Conservation (phyloP, 2,113 vertebrate species). For the Dascyllus trimaculatus region DNA sequence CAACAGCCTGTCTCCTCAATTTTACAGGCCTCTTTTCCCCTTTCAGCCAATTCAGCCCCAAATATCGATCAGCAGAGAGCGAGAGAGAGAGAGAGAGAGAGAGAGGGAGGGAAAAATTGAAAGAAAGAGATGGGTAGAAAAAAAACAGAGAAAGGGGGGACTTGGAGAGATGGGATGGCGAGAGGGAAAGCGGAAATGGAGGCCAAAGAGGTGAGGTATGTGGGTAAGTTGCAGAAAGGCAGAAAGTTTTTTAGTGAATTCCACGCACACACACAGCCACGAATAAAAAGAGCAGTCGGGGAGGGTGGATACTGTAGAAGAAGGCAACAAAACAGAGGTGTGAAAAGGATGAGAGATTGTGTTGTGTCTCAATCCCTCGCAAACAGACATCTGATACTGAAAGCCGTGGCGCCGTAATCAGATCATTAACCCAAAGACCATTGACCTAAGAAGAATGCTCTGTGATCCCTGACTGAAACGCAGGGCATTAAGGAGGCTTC, state of each 20-base stretch:
- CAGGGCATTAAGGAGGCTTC: slow-evolving; percentile 63
- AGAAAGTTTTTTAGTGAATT: slow-evolving; percentile 59
- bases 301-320: no score
- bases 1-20: slow-evolving; percentile 79
- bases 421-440: slow-evolving; percentile 72
- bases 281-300: not conserved
- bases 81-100: slow-evolving; percentile 12
- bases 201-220: slow-evolving; percentile 70
- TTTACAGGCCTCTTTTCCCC: slow-evolving; percentile 79
- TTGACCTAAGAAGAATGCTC: slow-evolving; percentile 69
- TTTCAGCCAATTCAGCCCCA: slow-evolving; percentile 84
- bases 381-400: slow-evolving; percentile 33
- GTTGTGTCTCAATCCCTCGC: slow-evolving; percentile 9
- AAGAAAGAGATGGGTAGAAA: slow-evolving; percentile 55
- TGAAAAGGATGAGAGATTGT: slow-evolving; percentile 13
- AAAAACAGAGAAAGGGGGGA: slow-evolving; percentile 52
- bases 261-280: not conserved
- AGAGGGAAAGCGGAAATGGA: slow-evolving; percentile 59
- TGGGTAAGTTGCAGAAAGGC: slow-evolving; percentile 56
- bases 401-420: slow-evolving; percentile 51
- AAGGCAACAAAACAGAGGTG: slow-evolving; percentile 19
- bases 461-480: slow-evolving; percentile 52
- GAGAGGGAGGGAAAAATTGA: slow-evolving; percentile 44
- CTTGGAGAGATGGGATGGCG: slow-evolving; percentile 53
- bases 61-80: slow-evolving; percentile 77